These are phyloP conservation scores for Tetragonula carbonaria DNA, from an alignment of 2,888 invertebrate species.

Conservation along the genomic window DNA sequence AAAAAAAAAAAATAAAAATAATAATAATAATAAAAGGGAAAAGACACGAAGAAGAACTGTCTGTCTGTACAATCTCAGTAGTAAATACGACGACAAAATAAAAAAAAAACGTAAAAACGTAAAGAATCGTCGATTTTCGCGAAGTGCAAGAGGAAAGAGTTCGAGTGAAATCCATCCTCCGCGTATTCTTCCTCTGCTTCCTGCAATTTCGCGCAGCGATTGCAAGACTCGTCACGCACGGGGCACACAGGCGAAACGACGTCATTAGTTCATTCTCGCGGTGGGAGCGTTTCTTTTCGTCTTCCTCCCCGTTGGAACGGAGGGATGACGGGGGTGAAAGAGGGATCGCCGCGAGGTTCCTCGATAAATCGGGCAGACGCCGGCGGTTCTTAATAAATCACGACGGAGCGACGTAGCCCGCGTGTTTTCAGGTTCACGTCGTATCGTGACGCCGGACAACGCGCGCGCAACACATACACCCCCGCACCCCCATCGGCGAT, in stretches of 20 bases:
- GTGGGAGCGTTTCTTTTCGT: background rate
- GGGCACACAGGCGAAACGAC: background rate
- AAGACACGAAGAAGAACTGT: no score
- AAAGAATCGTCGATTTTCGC: background rate
- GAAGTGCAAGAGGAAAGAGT: background rate
- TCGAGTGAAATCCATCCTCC: background rate
- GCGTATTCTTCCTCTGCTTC: background rate
- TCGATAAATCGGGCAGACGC: conserved; percentile 11
- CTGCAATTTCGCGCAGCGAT: background rate
- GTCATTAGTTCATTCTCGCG: background rate
- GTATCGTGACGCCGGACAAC: background rate
- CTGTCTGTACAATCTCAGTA: no score
- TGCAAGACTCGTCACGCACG: background rate
- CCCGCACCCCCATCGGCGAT: conserved; percentile 29
- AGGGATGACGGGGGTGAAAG: no score
- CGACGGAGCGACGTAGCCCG: background rate
- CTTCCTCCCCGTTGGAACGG: background rate
- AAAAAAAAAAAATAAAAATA: no score
- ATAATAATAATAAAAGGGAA: no score
- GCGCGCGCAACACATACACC: background rate
- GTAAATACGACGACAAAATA: no score
- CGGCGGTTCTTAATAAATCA: conserved; percentile 50
- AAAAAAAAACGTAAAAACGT: background rate
- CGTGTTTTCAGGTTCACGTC: conserved; percentile 35
- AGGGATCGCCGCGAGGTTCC: background rate